Evolutionary conservation across 2,797 vertebrate genomes (phyloP), one percentile per base, ranked within the genome.

Genomic region (Dicrostonyx torquatus): DNA sequence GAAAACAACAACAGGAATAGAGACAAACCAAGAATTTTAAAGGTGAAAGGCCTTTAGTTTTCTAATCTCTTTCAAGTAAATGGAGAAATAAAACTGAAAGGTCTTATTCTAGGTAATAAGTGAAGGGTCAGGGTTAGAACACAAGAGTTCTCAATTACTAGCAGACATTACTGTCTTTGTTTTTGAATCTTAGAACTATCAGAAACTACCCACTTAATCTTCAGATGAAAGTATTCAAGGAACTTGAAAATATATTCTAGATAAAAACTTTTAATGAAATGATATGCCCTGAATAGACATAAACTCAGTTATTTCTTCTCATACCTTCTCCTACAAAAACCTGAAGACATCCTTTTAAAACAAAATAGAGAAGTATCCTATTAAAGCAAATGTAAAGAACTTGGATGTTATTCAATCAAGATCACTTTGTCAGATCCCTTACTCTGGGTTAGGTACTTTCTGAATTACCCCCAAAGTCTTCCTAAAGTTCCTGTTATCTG

Each of bases 301-400:
- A 86, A 90, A 64, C 70, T 76, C 70, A 90, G 87, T 87, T 94
- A 87, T 66, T 55, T 64, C 43, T 62, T 91, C 55, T 94, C 50
- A 87, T 64, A 80, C 15, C 53, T 24, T 91, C 31, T 85, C 37
- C 45, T 87, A 92, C 40, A 80, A 92, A 80, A 93, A 68, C 40
- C 53, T 92, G 31, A 90, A 37, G 70, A 50, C 70, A 24, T 26
- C 17, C 4, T 84, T 94, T 93, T 37, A 76, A 88, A 94, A 79
- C 72, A 92, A 93, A 0, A 17, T 62, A 75, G 24, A 73, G 22
- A 70, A 2, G 13, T 72, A 84, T 58, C 2, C 43, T 64, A 93
- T 91, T 86, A 78, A 86, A 87, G 84, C 90, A 87, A 96, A 37
- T 80, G 50, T 37, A 88, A 87, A n/a, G 62, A 88, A 90, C 68